These are phyloP conservation scores for Drosophila nr. fundita DNA, from an alignment of 2,888 invertebrate species.

Conservation along the genomic window DNA sequence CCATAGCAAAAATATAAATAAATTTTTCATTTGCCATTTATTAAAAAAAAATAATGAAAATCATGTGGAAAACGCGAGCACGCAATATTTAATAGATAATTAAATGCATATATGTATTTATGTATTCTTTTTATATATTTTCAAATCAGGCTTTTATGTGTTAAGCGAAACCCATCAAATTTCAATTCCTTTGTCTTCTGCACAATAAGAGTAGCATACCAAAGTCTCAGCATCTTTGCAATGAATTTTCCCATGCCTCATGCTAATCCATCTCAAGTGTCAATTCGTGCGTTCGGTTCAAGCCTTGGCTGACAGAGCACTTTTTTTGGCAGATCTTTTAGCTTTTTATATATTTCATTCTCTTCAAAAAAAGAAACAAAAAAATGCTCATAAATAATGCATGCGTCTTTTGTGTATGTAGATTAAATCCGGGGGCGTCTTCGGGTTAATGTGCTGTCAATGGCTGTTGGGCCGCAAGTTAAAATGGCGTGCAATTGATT, in stretches of 20 bases:
- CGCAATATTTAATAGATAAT: neutral
- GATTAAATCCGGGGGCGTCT: conserved; percentile 53
- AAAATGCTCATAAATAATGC: conserved; percentile 75
- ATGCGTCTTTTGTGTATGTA: conserved; percentile 67
- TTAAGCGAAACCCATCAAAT: neutral
- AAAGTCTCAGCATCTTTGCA: neutral
- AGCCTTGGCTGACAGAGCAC: conserved; percentile 69
- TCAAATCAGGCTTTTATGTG: neutral
- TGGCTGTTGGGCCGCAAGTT: conserved; percentile 36
- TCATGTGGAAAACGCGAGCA: neutral
- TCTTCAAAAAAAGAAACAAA: conserved; percentile 7
- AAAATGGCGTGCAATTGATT: conserved; percentile 75
- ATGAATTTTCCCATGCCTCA: conserved; percentile 39
- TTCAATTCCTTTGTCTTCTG: conserved; percentile 5
- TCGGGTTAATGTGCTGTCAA: conserved; percentile 72
- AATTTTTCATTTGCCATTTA: neutral
- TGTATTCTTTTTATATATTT: neutral
- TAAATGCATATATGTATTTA: neutral
- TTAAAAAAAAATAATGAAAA: neutral
- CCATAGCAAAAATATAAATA: neutral
- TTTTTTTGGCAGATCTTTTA: conserved; percentile 53
- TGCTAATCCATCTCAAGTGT: conserved; percentile 78
- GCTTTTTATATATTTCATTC: conserved; percentile 22
- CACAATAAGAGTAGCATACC: neutral
- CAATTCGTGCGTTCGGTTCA: conserved; percentile 72